Evolutionary conservation across 2,113 vertebrate species (phyloP), one percentile per base, ranked within the genome.

Genomic region (Gadus chalcogrammus): DNA sequence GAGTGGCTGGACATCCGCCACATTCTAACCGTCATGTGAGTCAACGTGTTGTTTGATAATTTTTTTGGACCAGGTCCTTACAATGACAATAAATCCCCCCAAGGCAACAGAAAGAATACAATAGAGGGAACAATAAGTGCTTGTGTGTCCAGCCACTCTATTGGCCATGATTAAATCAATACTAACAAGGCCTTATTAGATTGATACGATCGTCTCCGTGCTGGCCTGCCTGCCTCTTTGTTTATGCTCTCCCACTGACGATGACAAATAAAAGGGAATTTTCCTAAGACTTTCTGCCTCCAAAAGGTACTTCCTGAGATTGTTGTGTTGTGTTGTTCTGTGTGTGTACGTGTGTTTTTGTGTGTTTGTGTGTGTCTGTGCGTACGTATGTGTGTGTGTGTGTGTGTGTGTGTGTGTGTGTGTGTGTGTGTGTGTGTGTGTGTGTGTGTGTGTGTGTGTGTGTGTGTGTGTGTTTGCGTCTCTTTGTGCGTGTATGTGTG

Each of bases 141-240:
- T 67, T 65, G 58, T 73, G 72, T 75, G 65, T 70, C 31, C 48
- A 53, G 68, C 18, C 64, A 65, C 73, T 78, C 74, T 75, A 61
- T 67, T 75, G 75, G 52, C 35, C 27, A 20, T 77, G 79, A 82
- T 86, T 79, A 55, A 76, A 85, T 84, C 77, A 83, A 65, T 73
- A 64, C 63, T 79, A 71, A 79, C 64, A 11, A 72, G 78, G 61
- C 24, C 62, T 83, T 64, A 77, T 86, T 84, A 76, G 70, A 70
- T 66, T 75, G 77, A 82, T 79, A 59, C 62, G 71, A 82, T 81
- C 42, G 76, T 63, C 72, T 85, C 72, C 71, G 73, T 4, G 7
- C 28, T 20, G 73, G 75, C 70, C 56, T 48, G 31, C 27, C 68
- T 73, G 65, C 35, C 48, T 13, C 65, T 22, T 17, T 3, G 56